These are phyloP conservation scores for Ophion costatus DNA, from an alignment of 2,888 invertebrate species.

Conservation along the genomic window DNA sequence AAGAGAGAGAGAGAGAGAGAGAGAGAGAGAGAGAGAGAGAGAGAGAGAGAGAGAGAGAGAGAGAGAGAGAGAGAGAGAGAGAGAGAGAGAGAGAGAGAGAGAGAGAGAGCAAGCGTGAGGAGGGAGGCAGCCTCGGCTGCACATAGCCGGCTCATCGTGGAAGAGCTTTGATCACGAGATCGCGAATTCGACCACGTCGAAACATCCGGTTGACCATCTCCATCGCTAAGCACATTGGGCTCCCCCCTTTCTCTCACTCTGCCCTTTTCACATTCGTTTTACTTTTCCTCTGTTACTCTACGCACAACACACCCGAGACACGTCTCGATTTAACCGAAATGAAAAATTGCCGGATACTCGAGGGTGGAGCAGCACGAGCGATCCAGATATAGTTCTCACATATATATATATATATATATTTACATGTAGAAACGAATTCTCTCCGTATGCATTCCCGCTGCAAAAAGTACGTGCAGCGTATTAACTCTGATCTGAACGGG, in stretches of 20 bases:
- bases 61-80: too few species aligned
- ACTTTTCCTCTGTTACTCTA: constrained; percentile 21
- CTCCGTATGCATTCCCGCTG: background rate
- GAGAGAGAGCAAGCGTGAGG: background rate
- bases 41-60: background rate
- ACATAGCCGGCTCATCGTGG: constrained; percentile 20
- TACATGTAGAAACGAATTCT: background rate
- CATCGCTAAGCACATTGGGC: constrained; percentile 26
- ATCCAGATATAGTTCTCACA: constrained; percentile 36
- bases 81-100: background rate
- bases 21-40: background rate
- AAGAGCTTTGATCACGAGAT: constrained; percentile 49
- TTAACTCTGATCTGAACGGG: constrained; percentile 46
- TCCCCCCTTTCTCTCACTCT: background rate
- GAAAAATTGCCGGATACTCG: constrained; percentile 51
- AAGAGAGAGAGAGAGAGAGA: too few species aligned
- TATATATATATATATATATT: constrained; percentile 1
- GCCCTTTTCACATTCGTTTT: constrained; percentile 27
- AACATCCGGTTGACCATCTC: constrained; percentile 66
- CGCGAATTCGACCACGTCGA: constrained; percentile 52
- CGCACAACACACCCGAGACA: constrained; percentile 17
- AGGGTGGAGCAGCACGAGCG: constrained; percentile 23
- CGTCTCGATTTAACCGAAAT: constrained; percentile 45
- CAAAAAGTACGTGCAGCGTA: constrained; percentile 37
- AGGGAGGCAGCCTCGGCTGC: constrained; percentile 8